Evolutionary conservation across 2,888 invertebrate species (phyloP), one percentile per base, ranked within the genome.

Genomic region (Salticus scenicus): DNA sequence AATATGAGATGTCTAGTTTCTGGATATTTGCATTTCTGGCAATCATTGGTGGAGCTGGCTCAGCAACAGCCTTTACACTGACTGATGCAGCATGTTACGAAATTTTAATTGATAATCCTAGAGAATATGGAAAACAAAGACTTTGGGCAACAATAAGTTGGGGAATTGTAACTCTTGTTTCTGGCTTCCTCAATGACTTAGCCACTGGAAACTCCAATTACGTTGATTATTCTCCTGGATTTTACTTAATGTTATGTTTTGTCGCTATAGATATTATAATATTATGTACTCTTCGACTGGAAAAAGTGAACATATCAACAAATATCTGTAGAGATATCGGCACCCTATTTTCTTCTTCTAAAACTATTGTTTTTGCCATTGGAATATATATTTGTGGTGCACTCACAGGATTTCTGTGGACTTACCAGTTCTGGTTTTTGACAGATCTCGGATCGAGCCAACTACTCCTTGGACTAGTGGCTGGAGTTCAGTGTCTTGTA

Each of bases 31-130:
- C 96, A 88, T 89, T 93, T 28, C 92, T 96, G 78, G 94, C 96
- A 91, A 93, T 95, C 24, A 89, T 95, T 12, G 95, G 94, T 82
- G 97, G 97, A 95, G 92, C 95, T 28, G 95, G 95, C 1, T 96
- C 96, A 93, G 95, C 97, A 0, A 95, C 97, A 0, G 95, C 95
- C 1, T 95, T 96, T 20, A 96, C 96, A 88, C 94, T 98, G 77
- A 95, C 95, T 0, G 98, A 98, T 92, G 95, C 97, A 0, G 95
- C 97, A 87, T 96, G 97, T 90, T 97, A 97, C 91, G 94, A 95
- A 90, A 92, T 96, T 73, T 92, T 98, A 33, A 97, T 95, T 94
- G 93, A 94, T 2, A 93, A 94, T 74, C 93, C 94, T 20, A 93
- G 94, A 66, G 92, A 94, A 30, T 98, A 96, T 91, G 98, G 98